Evolutionary conservation across 2,888 invertebrate species (phyloP), one percentile per base, ranked within the genome.

Genomic region (Lasioglossum villosulum): DNA sequence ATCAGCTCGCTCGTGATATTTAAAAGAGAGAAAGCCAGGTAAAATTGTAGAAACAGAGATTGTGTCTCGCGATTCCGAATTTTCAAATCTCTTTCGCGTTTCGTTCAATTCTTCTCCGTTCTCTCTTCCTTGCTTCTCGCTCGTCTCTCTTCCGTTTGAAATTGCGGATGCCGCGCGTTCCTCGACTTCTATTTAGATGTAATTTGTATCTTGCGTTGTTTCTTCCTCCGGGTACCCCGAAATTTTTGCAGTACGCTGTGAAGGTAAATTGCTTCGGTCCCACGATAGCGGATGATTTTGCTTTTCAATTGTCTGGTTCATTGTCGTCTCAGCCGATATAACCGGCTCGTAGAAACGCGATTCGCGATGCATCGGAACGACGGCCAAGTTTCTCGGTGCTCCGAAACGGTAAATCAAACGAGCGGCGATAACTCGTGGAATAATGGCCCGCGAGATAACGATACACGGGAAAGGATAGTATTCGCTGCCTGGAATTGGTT

Each of bases 91-190:
- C 16, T 16, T 79, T 78, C 73, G 27, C 72, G 70, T 78, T 82
- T 27, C 73, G 75, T 78, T 75, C 76, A 52, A 70, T 48, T 45
- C 71, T 27, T 48, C 48, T 78, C 52, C 75, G 73, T 52, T 37
- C 8, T 68, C 77, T 78, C 78, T 39, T 78, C 37, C 84, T 80
- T 19, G 30, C 19, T 3, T 3, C 3, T 3, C 16, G 23, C 30
- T 30, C 63, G 30, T 3, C 30, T 30, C 85, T 76, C 77, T 83
- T 82, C 82, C 78, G 86, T 93, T 93, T 93, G 91, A 95, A 95
- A 95, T 95, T 95, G 93, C 95, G 93, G 94, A 95, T 95, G 90
- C 95, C 94, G 80, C 83, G 92, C 95, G 93, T 95, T 93, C 95
- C 94, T 92, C 92, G 91, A 91, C 91, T 94, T 94, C 94, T 94